These are phyloP conservation scores for Zoanthus sansibaricus DNA, from an alignment of 92 coral and sea anemone species.

Conservation along the genomic window DNA sequence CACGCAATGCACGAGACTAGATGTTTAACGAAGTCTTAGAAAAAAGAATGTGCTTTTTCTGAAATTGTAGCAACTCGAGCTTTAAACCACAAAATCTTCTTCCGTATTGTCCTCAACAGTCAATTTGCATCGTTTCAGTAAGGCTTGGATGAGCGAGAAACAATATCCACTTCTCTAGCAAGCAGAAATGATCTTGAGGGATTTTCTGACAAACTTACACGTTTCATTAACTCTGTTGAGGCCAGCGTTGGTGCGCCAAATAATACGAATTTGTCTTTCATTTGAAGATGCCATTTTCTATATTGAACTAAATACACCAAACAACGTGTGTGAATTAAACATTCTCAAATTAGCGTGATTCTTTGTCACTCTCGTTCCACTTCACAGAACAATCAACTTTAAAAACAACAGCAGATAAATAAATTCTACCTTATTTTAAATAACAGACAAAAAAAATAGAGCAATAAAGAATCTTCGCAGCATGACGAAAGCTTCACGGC, in stretches of 20 bases:
- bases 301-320: no score
- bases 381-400: conserved; percentile 29
- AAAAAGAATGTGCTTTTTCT: not conserved
- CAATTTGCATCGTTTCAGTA: not conserved
- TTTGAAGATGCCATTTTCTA: conserved; percentile 27
- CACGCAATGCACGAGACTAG: not conserved
- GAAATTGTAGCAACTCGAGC: not conserved
- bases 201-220: conserved; percentile 16
- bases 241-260: conserved; percentile 47
- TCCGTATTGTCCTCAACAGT: not conserved
- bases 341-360: not conserved
- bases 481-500: conserved; percentile 1
- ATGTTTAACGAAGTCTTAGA: not conserved
- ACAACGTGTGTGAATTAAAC: not conserved
- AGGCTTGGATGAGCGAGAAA: conserved; percentile 14
- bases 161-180: not conserved
- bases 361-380: conserved; percentile 40
- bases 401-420: conserved; percentile 2
- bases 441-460: not conserved
- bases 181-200: not conserved
- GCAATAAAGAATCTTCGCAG: not conserved
- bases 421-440: not conserved
- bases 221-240: conserved; percentile 12
- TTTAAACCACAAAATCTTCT: not conserved
- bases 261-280: conserved; percentile 31